These are phyloP conservation scores for Pristionchus arcanus DNA, from an alignment of 2,888 invertebrate genomes.

Conservation along the genomic window DNA sequence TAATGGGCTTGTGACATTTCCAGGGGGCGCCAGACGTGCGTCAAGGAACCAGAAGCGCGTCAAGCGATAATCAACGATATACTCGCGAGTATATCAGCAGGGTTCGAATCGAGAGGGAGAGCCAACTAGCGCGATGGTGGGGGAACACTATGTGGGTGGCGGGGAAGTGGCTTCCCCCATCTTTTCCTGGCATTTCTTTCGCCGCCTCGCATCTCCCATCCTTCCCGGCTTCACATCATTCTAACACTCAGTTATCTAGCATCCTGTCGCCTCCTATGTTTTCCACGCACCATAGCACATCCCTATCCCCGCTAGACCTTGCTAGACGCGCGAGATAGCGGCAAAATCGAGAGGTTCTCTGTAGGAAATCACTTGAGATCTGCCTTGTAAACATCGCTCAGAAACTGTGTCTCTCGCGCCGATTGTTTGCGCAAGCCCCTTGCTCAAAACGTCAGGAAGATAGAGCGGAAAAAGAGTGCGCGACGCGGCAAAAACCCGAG, in stretches of 20 bases:
- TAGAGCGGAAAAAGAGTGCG: neutral
- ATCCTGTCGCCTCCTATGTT: too few species aligned
- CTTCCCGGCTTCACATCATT: too few species aligned
- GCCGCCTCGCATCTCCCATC: neutral
- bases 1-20: slow-evolving; percentile 24
- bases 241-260: too few species aligned
- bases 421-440: neutral
- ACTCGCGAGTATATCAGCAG: neutral
- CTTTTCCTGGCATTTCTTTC: neutral
- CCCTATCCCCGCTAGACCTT: neutral
- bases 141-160: neutral
- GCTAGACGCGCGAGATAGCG: slow-evolving; percentile 7
- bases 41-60: too few species aligned
- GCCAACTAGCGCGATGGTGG: neutral
- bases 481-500: slow-evolving; percentile 15
- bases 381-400: neutral
- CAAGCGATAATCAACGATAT: neutral
- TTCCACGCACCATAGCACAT: neutral
- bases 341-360: neutral
- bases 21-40: too few species aligned
- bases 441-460: neutral
- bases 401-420: neutral
- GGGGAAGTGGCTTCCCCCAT: neutral
- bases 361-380: neutral
- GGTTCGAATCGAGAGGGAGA: slow-evolving; percentile 7